Conservation (phyloP, 92 coral and sea anemone genomes). For the Galaxea fascicularis region DNA sequence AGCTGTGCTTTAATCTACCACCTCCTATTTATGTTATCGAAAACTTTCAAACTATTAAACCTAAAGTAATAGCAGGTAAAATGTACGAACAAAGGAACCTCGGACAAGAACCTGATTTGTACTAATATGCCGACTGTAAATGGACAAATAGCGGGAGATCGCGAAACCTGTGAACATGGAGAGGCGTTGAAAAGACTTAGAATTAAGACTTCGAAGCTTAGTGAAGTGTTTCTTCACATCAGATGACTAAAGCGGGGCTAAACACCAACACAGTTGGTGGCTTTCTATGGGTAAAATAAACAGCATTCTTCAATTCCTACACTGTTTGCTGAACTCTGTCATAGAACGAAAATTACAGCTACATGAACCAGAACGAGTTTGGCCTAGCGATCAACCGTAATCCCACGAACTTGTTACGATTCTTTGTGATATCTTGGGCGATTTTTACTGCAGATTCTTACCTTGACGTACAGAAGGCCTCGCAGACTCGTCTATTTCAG, state of each 20-base stretch:
- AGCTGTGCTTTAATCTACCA: not conserved
- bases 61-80: not conserved
- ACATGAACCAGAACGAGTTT: not conserved
- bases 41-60: not conserved
- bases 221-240: not conserved
- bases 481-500: conserved; percentile 73
- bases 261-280: not conserved
- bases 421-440: not conserved
- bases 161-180: not conserved
- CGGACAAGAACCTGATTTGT: not conserved
- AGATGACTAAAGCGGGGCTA: not conserved
- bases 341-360: not conserved
- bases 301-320: not conserved
- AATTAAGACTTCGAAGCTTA: not conserved
- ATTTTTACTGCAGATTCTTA: conserved; percentile 45
- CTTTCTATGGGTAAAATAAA: no score
- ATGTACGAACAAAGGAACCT: conserved; percentile 11
- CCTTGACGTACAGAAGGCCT: conserved; percentile 78
- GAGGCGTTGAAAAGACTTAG: not conserved
- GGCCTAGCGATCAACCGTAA: conserved; percentile 16
- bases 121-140: not conserved
- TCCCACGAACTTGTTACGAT: not conserved
- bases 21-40: not conserved
- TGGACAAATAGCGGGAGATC: not conserved
- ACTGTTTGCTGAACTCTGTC: not conserved